Evolutionary conservation across 1,140 invertebrate genomes (phyloP).

Genomic region (Papilio glaucus): DNA sequence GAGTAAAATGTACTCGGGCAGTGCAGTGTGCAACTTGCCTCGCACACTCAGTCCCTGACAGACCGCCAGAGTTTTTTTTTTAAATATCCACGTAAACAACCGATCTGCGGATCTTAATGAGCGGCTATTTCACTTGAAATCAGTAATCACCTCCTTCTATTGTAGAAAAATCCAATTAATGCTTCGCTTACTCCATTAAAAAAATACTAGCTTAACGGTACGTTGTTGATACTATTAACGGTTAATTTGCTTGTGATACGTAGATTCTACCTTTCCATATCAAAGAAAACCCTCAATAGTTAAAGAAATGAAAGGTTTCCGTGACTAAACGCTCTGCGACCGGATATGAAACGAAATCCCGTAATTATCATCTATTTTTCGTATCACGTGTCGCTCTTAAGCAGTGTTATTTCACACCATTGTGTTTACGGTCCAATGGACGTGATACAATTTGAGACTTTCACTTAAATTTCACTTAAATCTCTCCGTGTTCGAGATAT

Average conservation of each 20-base stretch:
- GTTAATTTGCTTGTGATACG: neutral
- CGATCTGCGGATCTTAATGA: no score
- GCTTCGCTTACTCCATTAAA: no score
- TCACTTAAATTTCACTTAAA: conserved; percentile 41
- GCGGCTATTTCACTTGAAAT: no score
- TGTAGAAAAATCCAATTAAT: no score
- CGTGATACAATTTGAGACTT: conserved; percentile 41
- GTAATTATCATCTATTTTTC: conserved; percentile 45
- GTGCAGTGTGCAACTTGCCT: no score
- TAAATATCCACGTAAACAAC: no score
- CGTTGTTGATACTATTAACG: no score
- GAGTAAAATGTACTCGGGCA: no score
- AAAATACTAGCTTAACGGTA: no score
- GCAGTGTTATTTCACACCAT: conserved; percentile 40
- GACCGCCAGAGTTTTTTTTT: no score
- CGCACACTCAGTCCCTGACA: no score
- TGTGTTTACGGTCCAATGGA: conserved; percentile 45
- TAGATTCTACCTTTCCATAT: neutral
- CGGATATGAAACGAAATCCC: conserved; percentile 45
- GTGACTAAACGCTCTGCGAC: conserved; percentile 37
- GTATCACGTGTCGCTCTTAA: conserved; percentile 39
- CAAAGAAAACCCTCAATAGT: neutral
- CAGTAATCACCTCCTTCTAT: no score
- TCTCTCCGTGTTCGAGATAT: conserved; percentile 36
- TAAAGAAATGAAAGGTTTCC: conserved; percentile 24